Conservation (phyloP, 2,113 vertebrate species). For the Oceanodroma tethys region DNA sequence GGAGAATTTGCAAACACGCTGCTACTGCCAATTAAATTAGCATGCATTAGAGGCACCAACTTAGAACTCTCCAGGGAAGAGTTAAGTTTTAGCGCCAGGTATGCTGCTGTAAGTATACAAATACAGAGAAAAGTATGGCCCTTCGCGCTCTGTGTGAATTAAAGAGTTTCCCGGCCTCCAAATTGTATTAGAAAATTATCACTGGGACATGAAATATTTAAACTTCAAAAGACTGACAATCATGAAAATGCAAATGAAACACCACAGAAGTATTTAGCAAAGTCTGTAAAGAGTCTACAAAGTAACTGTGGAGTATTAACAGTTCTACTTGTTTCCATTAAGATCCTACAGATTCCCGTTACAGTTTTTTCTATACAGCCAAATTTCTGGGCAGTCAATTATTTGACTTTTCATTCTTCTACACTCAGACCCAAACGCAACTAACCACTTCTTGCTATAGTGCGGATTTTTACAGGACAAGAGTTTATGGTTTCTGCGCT, state of each 20-base stretch:
- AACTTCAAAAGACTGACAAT: background rate
- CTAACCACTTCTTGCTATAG: background rate
- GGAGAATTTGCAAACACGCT: background rate
- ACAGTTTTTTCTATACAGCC: background rate
- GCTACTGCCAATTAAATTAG: background rate
- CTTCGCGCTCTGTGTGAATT: background rate
- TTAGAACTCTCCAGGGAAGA: background rate
- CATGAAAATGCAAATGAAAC: background rate
- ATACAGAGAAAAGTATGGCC: background rate
- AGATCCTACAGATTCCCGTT: background rate
- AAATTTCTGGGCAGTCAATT: background rate
- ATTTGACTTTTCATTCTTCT: background rate
- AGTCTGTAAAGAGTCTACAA: background rate
- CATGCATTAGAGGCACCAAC: background rate
- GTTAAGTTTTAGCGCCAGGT: background rate
- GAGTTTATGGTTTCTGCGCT: background rate
- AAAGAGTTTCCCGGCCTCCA: background rate
- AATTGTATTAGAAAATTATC: background rate
- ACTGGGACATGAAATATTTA: background rate
- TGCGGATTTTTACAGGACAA: background rate
- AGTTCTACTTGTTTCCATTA: background rate
- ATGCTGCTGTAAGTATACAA: background rate
- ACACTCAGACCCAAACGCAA: background rate
- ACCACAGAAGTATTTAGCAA: background rate
- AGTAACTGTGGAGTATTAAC: background rate